Evolutionary conservation across 2,888 invertebrate genomes (phyloP).

Genomic region (Ditula angustiorana): DNA sequence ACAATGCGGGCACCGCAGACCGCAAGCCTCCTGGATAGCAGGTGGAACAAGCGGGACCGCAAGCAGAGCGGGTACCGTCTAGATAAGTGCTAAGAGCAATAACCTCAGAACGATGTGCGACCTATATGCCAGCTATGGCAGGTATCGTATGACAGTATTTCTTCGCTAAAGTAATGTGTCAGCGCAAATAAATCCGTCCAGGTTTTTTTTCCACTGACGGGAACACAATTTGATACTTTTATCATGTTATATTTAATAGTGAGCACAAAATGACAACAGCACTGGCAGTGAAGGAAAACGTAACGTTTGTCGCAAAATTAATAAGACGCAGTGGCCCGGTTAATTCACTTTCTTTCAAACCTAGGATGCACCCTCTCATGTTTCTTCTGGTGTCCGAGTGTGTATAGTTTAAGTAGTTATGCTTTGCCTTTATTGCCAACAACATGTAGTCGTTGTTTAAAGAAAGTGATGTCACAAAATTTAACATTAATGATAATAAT

Average conservation of each 20-base stretch:
- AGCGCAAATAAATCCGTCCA: neutral
- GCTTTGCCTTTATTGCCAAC: no score
- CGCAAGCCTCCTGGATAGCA: conserved; percentile 53
- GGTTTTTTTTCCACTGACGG: no score
- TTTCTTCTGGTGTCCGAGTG: no score
- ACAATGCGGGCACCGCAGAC: conserved; percentile 49
- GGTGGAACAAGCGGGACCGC: conserved; percentile 56
- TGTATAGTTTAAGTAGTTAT: no score
- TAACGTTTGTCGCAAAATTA: no score
- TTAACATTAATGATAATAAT: conserved; percentile 11
- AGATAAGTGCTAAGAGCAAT: conserved; percentile 30
- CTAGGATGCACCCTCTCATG: no score
- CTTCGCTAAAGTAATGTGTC: neutral
- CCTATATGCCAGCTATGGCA: conserved; percentile 6
- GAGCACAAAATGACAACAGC: no score
- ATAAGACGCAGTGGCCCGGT: no score
- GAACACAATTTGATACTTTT: no score
- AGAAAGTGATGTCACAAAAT: conserved; percentile 13
- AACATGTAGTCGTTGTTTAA: neutral
- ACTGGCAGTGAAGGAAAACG: no score
- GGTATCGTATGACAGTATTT: neutral
- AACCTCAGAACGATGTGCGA: conserved; percentile 11
- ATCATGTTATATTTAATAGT: no score
- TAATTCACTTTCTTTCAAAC: no score
- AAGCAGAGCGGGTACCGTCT: conserved; percentile 28